These are phyloP conservation scores for Diogma glabrata DNA, from an alignment of 2,888 invertebrate genomes.

Conservation along the genomic window DNA sequence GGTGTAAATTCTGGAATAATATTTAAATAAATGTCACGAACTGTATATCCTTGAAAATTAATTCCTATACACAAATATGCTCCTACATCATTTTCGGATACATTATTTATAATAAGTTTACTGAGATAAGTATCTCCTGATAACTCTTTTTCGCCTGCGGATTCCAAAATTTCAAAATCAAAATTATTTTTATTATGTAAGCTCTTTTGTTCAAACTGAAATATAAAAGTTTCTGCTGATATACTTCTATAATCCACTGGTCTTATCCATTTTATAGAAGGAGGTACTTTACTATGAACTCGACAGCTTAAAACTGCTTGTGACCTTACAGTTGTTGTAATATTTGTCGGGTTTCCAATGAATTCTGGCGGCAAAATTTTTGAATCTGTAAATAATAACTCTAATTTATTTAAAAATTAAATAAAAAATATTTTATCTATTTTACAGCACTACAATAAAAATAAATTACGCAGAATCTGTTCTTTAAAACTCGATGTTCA, in stretches of 20 bases:
- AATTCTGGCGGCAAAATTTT: conserved; percentile 29
- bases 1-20: conserved; percentile 17
- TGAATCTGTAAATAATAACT: conserved; percentile 23
- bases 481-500: too few species aligned
- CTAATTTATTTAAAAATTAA: too few species aligned
- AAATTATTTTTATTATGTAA: conserved; percentile 12
- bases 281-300: conserved; percentile 30
- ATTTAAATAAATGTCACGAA: conserved; percentile 30
- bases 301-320: conserved; percentile 33
- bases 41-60: conserved; percentile 31
- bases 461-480: too few species aligned
- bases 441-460: too few species aligned
- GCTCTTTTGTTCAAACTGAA: too few species aligned
- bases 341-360: conserved; percentile 28
- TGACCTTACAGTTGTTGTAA: conserved; percentile 23
- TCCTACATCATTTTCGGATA: conserved; percentile 27
- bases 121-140: conserved; percentile 31
- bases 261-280: conserved; percentile 33
- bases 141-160: conserved; percentile 29
- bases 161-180: conserved; percentile 29
- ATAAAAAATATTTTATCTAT: too few species aligned
- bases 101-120: conserved; percentile 29
- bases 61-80: conserved; percentile 34
- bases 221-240: neutral
- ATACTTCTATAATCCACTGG: conserved; percentile 19